Base-by-base conservation (phyloP, 2,888 invertebrate genomes). In the Synergus laeviventris region DNA sequence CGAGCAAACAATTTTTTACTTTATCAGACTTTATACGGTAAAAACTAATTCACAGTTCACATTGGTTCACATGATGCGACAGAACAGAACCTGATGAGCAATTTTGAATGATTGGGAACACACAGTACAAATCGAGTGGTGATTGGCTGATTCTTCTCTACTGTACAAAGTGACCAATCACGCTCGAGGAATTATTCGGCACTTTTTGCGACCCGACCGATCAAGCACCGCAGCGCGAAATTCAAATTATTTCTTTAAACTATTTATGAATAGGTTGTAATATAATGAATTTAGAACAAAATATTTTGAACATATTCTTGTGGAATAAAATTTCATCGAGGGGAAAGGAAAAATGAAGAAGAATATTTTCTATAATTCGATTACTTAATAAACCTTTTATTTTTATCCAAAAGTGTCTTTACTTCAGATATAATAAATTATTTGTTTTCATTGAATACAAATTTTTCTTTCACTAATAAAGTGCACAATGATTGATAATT, bases 41-140 rank as follows among this genome's bases (percentile, higher is more conserved):
- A 81, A 81, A 82, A 80, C 81, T 77, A 36, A 76, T 81, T 83
- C 77, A 80, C 79, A 61, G 78, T 85, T 83, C 80, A 84, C 82
- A 83, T 74, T 49, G 66, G 66, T 73, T 76, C 74, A 62, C 2
- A 2, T 18, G 39, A 36, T 1, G 16, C 7, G 18, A 76, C 31
- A 59, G 7, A n/a, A 11, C 18, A 59, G 7, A n/a, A 11, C 18
- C 14, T 62, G 16, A 8, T 12, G 39, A 66, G 9, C 39, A 24
- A 66, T 16, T 64, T 64, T 66, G 24, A 39, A 18, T n/a, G 18
- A 42, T 42, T 66, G 9, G 14, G 45, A 66, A 42, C 14, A 66
- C 45, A 56, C 3, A 56, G 21, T 14, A 18, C 56, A 12, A 56
- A 3, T 56, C 21, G 56, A 21, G 56, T 21, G 5, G 3, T 8